These are phyloP conservation scores for Chaetodon trifascialis DNA, from an alignment of 2,113 vertebrate species.

Conservation along the genomic window DNA sequence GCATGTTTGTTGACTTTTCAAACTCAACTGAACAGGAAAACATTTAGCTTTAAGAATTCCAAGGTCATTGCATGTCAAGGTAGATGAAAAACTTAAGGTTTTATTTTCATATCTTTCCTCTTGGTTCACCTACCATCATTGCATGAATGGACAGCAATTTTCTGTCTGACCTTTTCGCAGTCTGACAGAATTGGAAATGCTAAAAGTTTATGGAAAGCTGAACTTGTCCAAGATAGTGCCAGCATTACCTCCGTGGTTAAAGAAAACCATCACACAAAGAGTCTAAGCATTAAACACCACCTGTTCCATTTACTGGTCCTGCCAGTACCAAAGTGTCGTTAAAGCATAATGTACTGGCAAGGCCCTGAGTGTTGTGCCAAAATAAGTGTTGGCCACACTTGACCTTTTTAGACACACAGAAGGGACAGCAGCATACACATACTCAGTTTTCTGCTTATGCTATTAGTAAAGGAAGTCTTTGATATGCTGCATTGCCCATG, in stretches of 20 bases:
- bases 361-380: conserved; percentile 3
- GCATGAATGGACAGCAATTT: conserved; percentile 50
- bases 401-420: conserved; percentile 14
- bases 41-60: conserved; percentile 25
- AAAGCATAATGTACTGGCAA: conserved; percentile 45
- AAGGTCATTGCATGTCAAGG: conserved; percentile 48
- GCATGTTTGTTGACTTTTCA: conserved; percentile 59
- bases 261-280: conserved; percentile 16
- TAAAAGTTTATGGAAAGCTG: conserved; percentile 55
- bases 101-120: conserved; percentile 40
- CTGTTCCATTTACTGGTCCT: background rate
- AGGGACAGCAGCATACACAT: background rate
- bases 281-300: conserved; percentile 18
- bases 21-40: conserved; percentile 36
- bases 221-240: conserved; percentile 43
- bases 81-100: conserved; percentile 42
- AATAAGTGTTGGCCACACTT: conserved; percentile 10
- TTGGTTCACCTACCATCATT: conserved; percentile 54
- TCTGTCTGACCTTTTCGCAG: conserved; percentile 65
- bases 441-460: background rate
- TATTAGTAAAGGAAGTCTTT: conserved; percentile 27
- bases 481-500: background rate
- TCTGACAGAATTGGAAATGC: conserved; percentile 53
- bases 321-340: conserved; percentile 23
- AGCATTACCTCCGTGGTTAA: conserved; percentile 22